Evolutionary conservation across 2,113 vertebrate species (phyloP).

Genomic region (Cottus gobio): DNA sequence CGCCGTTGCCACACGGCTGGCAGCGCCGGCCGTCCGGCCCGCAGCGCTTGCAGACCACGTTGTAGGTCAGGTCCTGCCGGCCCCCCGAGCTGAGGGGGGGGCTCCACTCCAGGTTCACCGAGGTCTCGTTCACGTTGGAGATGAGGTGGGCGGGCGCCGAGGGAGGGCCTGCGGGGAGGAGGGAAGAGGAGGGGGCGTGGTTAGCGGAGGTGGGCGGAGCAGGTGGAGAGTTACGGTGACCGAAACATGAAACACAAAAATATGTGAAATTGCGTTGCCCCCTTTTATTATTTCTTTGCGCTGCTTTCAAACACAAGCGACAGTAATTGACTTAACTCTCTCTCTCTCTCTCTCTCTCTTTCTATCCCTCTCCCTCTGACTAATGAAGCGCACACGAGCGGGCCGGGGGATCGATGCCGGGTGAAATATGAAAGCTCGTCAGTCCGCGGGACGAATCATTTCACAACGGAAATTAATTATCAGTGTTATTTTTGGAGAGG

Average conservation of each 20-base stretch:
- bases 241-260: background rate
- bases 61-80: conserved; percentile 94
- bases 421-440: conserved; percentile 80
- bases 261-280: conserved; percentile 5
- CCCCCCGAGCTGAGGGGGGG: conserved; percentile 91
- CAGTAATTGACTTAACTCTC: conserved; percentile 70
- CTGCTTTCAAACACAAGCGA: conserved; percentile 71
- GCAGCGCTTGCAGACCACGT: conserved; percentile 94
- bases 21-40: conserved; percentile 87
- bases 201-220: background rate
- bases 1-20: conserved; percentile 90
- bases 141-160: conserved; percentile 95
- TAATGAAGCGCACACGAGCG: conserved; percentile 74
- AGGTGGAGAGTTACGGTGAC: background rate
- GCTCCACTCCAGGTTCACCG: conserved; percentile 97
- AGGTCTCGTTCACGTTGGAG: conserved; percentile 98
- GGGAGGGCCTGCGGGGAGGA: conserved; percentile 86
- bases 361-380: conserved; percentile 48
- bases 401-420: conserved; percentile 72
- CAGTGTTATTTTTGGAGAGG: conserved; percentile 82
- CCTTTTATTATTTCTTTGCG: conserved; percentile 43
- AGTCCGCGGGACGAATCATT: conserved; percentile 72
- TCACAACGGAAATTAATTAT: conserved; percentile 83
- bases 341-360: conserved; percentile 33
- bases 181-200: background rate